phyloP scores from a whole-genome alignment of 1,140 invertebrate genomes.

The Anthonomus grandis region DNA sequence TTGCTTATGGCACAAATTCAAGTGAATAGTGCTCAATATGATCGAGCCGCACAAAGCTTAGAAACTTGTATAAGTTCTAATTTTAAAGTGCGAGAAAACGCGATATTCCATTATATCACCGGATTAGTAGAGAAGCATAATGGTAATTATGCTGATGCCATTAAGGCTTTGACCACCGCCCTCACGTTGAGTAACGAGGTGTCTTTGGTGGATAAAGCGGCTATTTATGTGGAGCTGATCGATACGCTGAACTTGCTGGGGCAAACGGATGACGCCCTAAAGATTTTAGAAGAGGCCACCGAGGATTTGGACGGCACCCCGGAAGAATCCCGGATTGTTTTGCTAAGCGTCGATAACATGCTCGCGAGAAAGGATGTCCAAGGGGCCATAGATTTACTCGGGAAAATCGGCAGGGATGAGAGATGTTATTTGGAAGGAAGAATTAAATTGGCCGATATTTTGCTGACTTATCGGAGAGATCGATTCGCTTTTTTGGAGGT shows the following conservation, averaged over 20 bases:
- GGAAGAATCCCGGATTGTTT: conserved; percentile 79
- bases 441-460: conserved; percentile 88
- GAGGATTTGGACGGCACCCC: conserved; percentile 71
- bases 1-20: conserved; percentile 86
- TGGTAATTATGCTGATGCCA: conserved; percentile 68
- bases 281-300: conserved; percentile 79
- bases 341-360: conserved; percentile 81
- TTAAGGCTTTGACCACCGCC: conserved; percentile 71
- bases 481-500: conserved; percentile 56
- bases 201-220: conserved; percentile 74
- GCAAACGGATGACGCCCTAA: conserved; percentile 75
- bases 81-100: conserved; percentile 87
- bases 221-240: conserved; percentile 84
- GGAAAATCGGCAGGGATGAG: conserved; percentile 72
- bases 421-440: conserved; percentile 84
- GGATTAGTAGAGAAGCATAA: conserved; percentile 79
- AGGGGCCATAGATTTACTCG: conserved; percentile 74
- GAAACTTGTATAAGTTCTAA: conserved; percentile 80
- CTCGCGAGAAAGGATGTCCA: conserved; percentile 78
- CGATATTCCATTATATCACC: conserved; percentile 83
- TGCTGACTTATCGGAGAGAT: conserved; percentile 85
- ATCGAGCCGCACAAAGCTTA: conserved; percentile 77
- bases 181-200: conserved; percentile 59
- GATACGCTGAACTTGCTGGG: conserved; percentile 68
- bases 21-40: conserved; percentile 67